Percentiles rank a stretch among this genome's conserved stretches.
Evolutionary conservation across 2,113 vertebrate species (phyloP).

Genomic region (Merops nubicus): DNA sequence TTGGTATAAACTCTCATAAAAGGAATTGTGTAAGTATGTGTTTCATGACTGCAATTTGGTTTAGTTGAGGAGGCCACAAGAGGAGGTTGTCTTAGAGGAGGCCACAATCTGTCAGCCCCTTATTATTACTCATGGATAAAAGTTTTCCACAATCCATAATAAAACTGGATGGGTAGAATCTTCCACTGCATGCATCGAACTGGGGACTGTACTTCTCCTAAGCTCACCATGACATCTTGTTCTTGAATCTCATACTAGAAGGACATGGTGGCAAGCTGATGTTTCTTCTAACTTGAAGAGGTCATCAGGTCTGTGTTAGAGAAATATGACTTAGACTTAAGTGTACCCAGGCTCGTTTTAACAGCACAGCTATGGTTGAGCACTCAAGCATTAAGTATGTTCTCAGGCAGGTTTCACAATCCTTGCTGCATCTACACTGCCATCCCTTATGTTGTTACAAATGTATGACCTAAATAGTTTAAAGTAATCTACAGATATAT

Average conservation of each 20-base stretch:
- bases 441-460: neutral
- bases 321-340: neutral
- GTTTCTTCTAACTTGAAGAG: neutral
- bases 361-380: neutral
- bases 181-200: neutral
- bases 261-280: neutral
- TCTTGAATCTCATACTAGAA: neutral
- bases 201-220: neutral
- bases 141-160: neutral
- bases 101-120: neutral
- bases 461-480: neutral
- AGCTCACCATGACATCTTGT: neutral
- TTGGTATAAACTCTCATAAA: slow-evolving; percentile 92
- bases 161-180: neutral
- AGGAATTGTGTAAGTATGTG: slow-evolving; percentile 90
- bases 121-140: neutral
- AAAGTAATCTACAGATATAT: neutral
- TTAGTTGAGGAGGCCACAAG: neutral
- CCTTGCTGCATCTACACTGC: neutral
- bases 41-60: neutral
- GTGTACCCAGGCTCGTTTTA: neutral
- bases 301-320: neutral
- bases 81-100: neutral
- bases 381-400: neutral
- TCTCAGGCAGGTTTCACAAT: neutral